These are phyloP conservation scores for Heterotilapia buettikoferi DNA, from an alignment of 2,113 vertebrate species.

Conservation along the genomic window DNA sequence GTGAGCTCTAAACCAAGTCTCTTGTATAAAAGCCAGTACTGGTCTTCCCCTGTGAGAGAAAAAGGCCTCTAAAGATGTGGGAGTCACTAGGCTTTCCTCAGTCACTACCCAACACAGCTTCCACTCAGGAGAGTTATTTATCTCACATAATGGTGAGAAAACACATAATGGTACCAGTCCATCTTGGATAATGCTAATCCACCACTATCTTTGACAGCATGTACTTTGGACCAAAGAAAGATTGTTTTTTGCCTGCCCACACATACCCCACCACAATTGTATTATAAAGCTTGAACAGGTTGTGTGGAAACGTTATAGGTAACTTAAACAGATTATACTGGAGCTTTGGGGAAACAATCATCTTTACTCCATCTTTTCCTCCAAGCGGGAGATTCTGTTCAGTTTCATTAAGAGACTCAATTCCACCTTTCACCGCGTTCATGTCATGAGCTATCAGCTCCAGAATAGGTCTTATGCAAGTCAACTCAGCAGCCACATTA, in stretches of 20 bases:
- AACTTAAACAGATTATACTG: background rate
- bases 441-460: background rate
- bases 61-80: background rate
- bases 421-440: background rate
- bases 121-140: background rate
- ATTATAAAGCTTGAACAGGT: background rate
- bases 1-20: background rate
- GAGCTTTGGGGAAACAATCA: background rate
- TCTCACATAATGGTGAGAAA: background rate
- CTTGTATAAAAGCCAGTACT: background rate
- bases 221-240: background rate
- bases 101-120: background rate
- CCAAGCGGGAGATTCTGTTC: background rate
- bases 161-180: background rate
- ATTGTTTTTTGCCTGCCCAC: background rate
- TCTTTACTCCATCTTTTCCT: background rate
- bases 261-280: background rate
- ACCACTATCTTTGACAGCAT: background rate
- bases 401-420: background rate
- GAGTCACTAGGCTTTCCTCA: background rate
- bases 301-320: background rate
- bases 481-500: background rate
- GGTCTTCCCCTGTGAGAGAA: background rate
- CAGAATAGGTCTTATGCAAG: background rate
- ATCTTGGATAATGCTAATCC: background rate